Conservation (phyloP, 1,140 invertebrate genomes). For the Diprion similis region DNA sequence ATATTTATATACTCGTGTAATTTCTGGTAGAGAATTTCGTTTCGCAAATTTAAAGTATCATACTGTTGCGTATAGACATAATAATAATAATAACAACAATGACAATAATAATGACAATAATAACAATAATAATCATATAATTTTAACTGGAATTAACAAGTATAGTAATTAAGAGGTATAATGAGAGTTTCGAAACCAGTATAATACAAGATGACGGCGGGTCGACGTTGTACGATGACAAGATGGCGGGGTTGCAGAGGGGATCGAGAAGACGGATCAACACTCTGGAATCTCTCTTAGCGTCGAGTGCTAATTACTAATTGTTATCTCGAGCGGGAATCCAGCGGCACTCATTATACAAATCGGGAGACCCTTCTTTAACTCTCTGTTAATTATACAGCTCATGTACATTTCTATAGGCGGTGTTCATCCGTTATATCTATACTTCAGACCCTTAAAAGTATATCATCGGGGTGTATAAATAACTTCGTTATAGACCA, state of each 20-base stretch:
- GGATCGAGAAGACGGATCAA: not conserved
- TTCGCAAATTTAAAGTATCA: too few relatives aligned
- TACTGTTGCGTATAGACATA: too few relatives aligned
- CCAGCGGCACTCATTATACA: not conserved
- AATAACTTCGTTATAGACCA: not conserved
- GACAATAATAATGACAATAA: too few relatives aligned
- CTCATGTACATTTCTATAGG: too few relatives aligned
- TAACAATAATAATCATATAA: too few relatives aligned
- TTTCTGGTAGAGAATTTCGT: too few relatives aligned
- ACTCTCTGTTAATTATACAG: too few relatives aligned
- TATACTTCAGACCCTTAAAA: too few relatives aligned
- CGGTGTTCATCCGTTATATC: too few relatives aligned
- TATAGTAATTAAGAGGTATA: not conserved
- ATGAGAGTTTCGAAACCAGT: not conserved
- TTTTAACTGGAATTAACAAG: too few relatives aligned
- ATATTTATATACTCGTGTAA: too few relatives aligned
- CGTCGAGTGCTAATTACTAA: conserved; percentile 7
- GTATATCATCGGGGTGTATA: not conserved
- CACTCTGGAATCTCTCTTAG: not conserved
- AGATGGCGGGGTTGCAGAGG: not conserved
- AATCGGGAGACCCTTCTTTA: not conserved
- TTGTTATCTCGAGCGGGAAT: not conserved
- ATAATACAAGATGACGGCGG: not conserved
- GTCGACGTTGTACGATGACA: not conserved
- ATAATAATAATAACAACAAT: too few relatives aligned